Evolutionary conservation across 2,888 invertebrate genomes (phyloP).

Genomic region (Parasteatoda lunata): DNA sequence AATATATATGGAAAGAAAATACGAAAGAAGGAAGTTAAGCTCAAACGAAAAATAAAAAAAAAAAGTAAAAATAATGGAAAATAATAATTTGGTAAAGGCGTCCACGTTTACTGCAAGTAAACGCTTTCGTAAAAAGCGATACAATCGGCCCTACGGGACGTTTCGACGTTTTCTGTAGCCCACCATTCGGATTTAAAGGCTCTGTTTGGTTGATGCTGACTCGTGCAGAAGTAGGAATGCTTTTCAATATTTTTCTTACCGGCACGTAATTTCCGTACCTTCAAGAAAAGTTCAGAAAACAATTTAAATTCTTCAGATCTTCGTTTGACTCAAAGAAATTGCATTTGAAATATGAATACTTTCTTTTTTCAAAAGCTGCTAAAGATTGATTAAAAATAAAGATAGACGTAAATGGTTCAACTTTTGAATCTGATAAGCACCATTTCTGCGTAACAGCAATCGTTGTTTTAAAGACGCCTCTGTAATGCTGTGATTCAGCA

Average conservation of each 20-base stretch:
- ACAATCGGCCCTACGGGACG: constrained; percentile 27
- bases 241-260: not conserved
- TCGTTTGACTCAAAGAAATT: too few relatives aligned
- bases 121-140: constrained; percentile 55
- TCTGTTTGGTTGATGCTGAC: not conserved
- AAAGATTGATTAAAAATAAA: too few relatives aligned
- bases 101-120: constrained; percentile 28
- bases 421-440: too few relatives aligned
- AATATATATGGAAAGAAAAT: constrained; percentile 38
- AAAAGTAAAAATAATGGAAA: not conserved
- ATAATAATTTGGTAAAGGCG: not conserved
- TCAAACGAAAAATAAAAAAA: not conserved
- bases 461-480: too few relatives aligned
- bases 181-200: constrained; percentile 3
- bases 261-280: not conserved
- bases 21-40: not conserved
- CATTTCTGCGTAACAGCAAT: too few relatives aligned
- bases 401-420: too few relatives aligned
- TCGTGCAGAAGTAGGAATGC: not conserved
- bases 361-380: too few relatives aligned
- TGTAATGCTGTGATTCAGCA: too few relatives aligned
- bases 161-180: constrained; percentile 12
- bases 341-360: too few relatives aligned
- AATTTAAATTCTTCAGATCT: not conserved
- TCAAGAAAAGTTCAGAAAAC: not conserved